Percentiles rank a stretch among this genome's conserved stretches.
These are phyloP conservation scores for Pangasius larnaudii DNA, from an alignment of 2,797 vertebrate species.

Conservation along the genomic window DNA sequence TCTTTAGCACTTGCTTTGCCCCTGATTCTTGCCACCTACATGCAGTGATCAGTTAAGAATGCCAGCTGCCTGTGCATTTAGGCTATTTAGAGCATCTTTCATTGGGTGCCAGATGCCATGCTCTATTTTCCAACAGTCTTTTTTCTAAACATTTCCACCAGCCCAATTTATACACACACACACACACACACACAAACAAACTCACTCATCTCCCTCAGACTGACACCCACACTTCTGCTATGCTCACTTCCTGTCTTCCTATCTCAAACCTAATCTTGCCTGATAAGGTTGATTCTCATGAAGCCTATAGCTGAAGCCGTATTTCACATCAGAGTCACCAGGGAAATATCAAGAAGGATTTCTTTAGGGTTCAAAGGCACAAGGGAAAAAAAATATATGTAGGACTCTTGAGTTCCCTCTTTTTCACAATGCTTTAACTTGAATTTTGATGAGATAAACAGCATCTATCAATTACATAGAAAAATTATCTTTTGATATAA, in stretches of 20 bases:
- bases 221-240: constrained; percentile 9
- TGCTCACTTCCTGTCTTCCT: constrained; percentile 10
- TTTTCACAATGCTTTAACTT: background rate
- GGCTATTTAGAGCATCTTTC: constrained; percentile 58
- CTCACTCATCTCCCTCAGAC: background rate
- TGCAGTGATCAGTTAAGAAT: constrained; percentile 58
- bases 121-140: constrained; percentile 8
- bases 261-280: constrained; percentile 27
- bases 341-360: background rate
- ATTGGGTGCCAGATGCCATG: constrained; percentile 52
- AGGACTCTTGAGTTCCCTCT: background rate
- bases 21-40: constrained; percentile 59
- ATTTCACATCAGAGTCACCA: background rate
- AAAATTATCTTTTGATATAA: background rate
- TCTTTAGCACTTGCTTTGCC: constrained; percentile 54
- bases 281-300: background rate
- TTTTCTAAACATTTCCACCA: background rate
- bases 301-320: background rate
- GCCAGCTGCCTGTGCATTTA: constrained; percentile 59
- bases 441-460: background rate
- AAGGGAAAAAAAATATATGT: background rate
- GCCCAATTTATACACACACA: constrained; percentile 20
- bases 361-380: background rate
- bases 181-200: background rate
- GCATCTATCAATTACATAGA: background rate